Evolutionary conservation across 2,113 vertebrate species (phyloP).

Genomic region (Elaphurus davidianus): DNA sequence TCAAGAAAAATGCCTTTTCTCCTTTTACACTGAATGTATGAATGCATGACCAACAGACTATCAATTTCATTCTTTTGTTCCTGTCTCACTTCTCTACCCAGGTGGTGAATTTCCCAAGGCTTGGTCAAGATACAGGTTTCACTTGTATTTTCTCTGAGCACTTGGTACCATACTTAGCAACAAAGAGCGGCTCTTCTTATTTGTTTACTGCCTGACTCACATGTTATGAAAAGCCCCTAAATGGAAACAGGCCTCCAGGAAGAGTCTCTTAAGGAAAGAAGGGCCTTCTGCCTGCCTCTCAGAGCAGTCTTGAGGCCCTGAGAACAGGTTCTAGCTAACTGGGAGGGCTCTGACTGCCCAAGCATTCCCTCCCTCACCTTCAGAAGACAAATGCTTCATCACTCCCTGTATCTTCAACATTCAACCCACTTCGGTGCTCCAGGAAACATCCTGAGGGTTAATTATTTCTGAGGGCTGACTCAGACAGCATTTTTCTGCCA

Average conservation of each 20-base stretch:
- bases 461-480: conserved; percentile 81
- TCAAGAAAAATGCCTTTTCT: not conserved
- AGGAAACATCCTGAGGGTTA: conserved; percentile 78
- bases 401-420: conserved; percentile 43
- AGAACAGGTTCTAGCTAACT: not conserved
- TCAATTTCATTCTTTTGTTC: not conserved
- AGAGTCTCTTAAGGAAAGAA: not conserved
- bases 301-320: not conserved
- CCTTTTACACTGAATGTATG: not conserved
- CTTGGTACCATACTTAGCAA: too few species aligned
- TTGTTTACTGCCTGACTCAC: not conserved
- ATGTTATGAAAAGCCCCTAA: not conserved
- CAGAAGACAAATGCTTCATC: conserved; percentile 51
- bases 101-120: not conserved
- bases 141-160: not conserved
- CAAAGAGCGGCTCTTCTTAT: fast-evolving
- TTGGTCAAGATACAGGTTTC: not conserved
- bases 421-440: conserved; percentile 58
- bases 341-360: not conserved
- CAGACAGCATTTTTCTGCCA: conserved; percentile 79
- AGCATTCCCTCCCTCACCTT: not conserved
- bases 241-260: not conserved
- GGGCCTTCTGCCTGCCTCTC: not conserved
- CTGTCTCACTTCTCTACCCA: not conserved
- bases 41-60: not conserved